Percentiles rank a stretch among this genome's conserved stretches.
phyloP scores from a whole-genome alignment of 2,113 vertebrate genomes.

The Rhinoderma darwinii region DNA sequence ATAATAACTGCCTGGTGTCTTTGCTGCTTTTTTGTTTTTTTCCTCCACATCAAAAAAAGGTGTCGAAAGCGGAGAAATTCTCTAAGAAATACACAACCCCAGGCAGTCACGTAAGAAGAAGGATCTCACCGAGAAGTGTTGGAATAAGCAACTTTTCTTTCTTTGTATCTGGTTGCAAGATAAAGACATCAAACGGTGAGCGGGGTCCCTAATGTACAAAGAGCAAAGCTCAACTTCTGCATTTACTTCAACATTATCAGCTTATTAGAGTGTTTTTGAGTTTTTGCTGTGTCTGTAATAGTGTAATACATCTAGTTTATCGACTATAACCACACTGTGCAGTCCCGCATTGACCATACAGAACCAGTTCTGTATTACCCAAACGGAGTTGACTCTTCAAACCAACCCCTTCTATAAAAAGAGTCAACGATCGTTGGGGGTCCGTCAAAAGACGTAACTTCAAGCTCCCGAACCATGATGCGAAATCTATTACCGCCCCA shows the following conservation, averaged over 20 bases:
- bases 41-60: slow-evolving; percentile 12
- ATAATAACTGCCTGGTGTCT: slow-evolving; percentile 33
- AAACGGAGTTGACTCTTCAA: too few species aligned
- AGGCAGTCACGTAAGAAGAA: not conserved
- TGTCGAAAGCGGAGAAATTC: slow-evolving; percentile 42
- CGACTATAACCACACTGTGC: not conserved
- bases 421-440: not conserved
- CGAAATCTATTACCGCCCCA: too few species aligned
- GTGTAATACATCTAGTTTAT: not conserved
- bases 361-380: too few species aligned
- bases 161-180: slow-evolving; percentile 31
- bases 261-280: not conserved
- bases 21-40: not conserved
- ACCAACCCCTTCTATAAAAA: not conserved
- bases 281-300: not conserved
- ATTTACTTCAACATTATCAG: not conserved
- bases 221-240: not conserved
- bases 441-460: too few species aligned
- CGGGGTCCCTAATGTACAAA: slow-evolving; percentile 8
- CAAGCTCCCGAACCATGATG: too few species aligned
- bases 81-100: slow-evolving; percentile 25
- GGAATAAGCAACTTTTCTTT: slow-evolving; percentile 35
- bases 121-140: slow-evolving; percentile 17
- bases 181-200: slow-evolving; percentile 21
- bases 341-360: not conserved